These are phyloP conservation scores for Sebastes baramenuke DNA, from an alignment of 2,797 vertebrate genomes.

Conservation along the genomic window DNA sequence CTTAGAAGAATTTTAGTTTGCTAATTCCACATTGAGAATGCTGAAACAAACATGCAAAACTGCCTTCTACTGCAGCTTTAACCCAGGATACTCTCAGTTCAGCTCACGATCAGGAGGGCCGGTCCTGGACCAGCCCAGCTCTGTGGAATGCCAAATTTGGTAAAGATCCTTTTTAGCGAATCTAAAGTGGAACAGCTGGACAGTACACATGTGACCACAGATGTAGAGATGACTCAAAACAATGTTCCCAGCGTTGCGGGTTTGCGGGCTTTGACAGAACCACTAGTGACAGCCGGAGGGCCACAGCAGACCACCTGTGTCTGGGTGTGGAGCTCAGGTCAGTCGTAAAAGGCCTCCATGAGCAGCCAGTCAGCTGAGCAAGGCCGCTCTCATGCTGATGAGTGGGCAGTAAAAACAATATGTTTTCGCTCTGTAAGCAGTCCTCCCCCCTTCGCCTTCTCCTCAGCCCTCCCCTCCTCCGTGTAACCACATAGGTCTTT, in stretches of 20 bases:
- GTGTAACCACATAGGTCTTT: conserved; percentile 65
- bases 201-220: not conserved
- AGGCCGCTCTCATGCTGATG: conserved; percentile 48
- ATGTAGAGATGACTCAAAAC: conserved; percentile 37
- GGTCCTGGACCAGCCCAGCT: not conserved
- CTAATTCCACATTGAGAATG: not conserved
- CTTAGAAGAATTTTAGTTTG: not conserved
- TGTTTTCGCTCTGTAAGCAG: conserved; percentile 67
- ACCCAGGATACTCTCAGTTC: not conserved
- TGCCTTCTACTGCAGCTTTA: not conserved
- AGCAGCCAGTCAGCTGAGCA: conserved; percentile 56
- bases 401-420: conserved; percentile 71
- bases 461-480: not conserved
- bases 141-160: not conserved
- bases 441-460: not conserved
- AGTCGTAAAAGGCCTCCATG: not conserved
- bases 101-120: not conserved
- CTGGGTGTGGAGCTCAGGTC: conserved; percentile 21
- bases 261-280: conserved; percentile 1
- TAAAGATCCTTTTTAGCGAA: not conserved
- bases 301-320: conserved; percentile 56
- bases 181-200: conserved; percentile 22
- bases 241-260: conserved; percentile 28
- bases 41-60: not conserved
- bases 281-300: conserved; percentile 18